Evolutionary conservation across 2,797 vertebrate species (phyloP).

Genomic region (Arrhamphus sclerolepis): DNA sequence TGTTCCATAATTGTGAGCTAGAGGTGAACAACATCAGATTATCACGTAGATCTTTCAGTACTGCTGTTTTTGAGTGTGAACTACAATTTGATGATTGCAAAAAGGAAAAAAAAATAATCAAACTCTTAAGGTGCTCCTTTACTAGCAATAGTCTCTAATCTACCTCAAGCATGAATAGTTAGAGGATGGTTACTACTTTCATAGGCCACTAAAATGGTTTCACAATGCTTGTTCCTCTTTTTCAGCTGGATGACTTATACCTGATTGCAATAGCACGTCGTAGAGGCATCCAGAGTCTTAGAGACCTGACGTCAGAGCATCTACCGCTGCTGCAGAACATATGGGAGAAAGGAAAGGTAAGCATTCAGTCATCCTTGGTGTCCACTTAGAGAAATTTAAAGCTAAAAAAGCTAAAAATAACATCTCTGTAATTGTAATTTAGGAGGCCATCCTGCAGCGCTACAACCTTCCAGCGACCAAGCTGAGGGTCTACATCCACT

Average conservation of each 20-base stretch:
- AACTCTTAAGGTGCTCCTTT: no score
- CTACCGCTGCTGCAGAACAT: conserved; percentile 89
- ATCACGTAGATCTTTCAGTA: no score
- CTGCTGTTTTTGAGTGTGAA: no score
- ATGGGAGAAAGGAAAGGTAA: conserved; percentile 86
- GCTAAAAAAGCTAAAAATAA: not conserved
- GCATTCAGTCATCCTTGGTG: conserved; percentile 12
- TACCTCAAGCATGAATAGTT: no score
- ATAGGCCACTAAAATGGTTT: not conserved
- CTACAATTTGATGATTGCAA: no score
- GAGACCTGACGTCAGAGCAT: conserved; percentile 88
- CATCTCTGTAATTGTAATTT: not conserved
- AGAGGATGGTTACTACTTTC: not conserved
- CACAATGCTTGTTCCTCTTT: not conserved
- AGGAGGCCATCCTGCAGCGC: conserved; percentile 85
- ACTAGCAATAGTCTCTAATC: no score
- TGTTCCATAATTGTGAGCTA: no score
- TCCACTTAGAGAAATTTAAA: not conserved
- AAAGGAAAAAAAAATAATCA: no score
- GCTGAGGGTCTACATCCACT: conserved; percentile 90
- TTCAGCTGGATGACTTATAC: conserved; percentile 91
- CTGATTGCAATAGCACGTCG: conserved; percentile 87
- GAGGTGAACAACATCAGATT: no score
- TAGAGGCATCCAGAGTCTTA: conserved; percentile 83
- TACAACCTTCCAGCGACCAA: conserved; percentile 77